A percentile compares a stretch with the other conserved stretches of the same genome.
Evolutionary conservation across 37 sponge, comb jelly and placozoan genomes (phyloP).

Genomic region (Chondrosia reniformis): DNA sequence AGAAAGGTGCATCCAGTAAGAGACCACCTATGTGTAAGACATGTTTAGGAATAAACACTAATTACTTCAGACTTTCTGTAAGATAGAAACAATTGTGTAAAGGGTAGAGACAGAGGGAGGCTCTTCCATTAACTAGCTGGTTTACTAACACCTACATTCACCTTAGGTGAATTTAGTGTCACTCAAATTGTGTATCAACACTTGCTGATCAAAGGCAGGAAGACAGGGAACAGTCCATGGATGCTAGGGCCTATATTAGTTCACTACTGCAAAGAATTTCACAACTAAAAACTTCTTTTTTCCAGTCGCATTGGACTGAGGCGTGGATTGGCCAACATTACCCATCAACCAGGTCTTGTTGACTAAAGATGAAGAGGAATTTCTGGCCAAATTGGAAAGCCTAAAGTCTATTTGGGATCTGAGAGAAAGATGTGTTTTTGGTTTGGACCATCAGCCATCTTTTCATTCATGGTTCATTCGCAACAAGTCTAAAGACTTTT

Average conservation of each 20-base stretch:
- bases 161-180: constrained; percentile 13
- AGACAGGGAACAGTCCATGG: constrained; percentile 11
- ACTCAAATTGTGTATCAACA: constrained; percentile 16
- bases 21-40: too few relatives aligned
- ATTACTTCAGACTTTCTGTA: too few relatives aligned
- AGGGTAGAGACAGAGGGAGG: too few relatives aligned
- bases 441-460: background rate
- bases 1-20: too few relatives aligned
- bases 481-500: constrained; percentile 4
- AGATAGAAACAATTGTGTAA: too few relatives aligned
- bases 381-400: background rate
- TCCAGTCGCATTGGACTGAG: constrained; percentile 12
- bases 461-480: background rate
- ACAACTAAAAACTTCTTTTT: constrained; percentile 14
- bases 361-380: background rate
- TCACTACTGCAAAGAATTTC: constrained; percentile 26
- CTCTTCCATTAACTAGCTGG: too few relatives aligned
- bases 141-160: constrained; percentile 18
- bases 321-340: background rate
- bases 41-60: too few relatives aligned
- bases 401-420: constrained; percentile 2
- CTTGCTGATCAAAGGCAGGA: constrained; percentile 4
- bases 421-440: background rate
- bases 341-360: background rate
- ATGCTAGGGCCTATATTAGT: constrained; percentile 29